These are phyloP conservation scores for Connochaetes taurinus DNA, from an alignment of 2,113 vertebrate species.

Conservation along the genomic window DNA sequence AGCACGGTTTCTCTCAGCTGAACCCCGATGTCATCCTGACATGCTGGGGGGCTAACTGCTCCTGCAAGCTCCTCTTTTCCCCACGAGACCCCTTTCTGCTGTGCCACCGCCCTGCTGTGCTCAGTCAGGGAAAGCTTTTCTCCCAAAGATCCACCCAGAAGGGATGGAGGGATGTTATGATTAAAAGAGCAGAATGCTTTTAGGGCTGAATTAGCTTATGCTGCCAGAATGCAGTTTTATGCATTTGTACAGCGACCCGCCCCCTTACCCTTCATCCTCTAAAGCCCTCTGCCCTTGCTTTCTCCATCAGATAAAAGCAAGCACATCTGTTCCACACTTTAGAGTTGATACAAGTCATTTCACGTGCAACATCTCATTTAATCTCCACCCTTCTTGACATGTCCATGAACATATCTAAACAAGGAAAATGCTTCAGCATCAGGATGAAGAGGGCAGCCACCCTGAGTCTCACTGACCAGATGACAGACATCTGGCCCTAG, in stretches of 20 bases:
- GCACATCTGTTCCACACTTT: constrained; percentile 56
- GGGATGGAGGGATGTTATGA: neutral
- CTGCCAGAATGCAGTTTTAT: constrained; percentile 44
- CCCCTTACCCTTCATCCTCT: constrained; percentile 20
- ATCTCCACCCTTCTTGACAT: constrained; percentile 41
- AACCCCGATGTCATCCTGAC: neutral
- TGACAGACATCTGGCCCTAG: constrained; percentile 34
- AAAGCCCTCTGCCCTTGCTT: constrained; percentile 54
- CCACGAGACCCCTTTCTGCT: neutral
- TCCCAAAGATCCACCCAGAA: neutral
- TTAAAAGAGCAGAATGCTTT: constrained; percentile 4
- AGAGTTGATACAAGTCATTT: constrained; percentile 25
- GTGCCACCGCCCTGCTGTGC: neutral
- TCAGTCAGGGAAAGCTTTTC: neutral
- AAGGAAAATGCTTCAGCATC: constrained; percentile 54
- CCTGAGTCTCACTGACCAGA: neutral
- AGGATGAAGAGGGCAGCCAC: neutral
- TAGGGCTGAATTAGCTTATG: constrained; percentile 2
- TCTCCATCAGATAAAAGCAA: constrained; percentile 28
- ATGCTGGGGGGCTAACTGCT: neutral
- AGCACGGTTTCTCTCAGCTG: neutral
- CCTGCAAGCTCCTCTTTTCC: neutral
- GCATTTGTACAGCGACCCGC: constrained; percentile 53
- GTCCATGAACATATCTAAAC: constrained; percentile 36
- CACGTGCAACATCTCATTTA: constrained; percentile 56